phyloP scores from a whole-genome alignment of 2,888 invertebrate genomes.

The Tineola bisselliella region DNA sequence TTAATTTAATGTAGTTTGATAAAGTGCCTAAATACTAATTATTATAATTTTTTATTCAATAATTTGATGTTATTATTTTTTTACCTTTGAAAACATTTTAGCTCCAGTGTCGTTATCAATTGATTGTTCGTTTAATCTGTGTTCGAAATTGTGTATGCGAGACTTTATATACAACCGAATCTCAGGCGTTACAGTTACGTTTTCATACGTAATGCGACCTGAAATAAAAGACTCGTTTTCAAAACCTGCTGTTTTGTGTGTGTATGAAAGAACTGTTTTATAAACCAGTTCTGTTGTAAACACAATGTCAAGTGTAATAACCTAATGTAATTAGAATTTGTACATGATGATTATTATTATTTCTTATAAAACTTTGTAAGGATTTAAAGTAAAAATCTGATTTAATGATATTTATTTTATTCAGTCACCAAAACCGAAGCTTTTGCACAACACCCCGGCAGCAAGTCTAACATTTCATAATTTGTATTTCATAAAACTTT shows the following conservation, averaged over 20 bases:
- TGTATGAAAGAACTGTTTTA: not conserved
- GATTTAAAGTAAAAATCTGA: constrained; percentile 20
- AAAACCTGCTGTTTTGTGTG: not conserved
- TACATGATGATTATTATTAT: not conserved
- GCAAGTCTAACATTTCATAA: constrained; percentile 57
- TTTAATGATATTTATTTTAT: constrained; percentile 44
- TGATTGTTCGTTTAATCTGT: not conserved
- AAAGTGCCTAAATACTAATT: not conserved
- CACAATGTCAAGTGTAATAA: constrained; percentile 4
- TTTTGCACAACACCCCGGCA: constrained; percentile 42
- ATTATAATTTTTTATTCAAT: not conserved
- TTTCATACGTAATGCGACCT: not conserved
- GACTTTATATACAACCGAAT: not conserved
- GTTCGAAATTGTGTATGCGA: not conserved
- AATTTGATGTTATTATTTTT: not conserved
- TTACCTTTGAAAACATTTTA: constrained; percentile 36
- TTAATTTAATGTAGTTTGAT: not conserved
- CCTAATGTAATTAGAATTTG: not conserved
- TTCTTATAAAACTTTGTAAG: not conserved
- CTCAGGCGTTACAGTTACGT: not conserved
- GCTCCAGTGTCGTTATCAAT: constrained; percentile 10
- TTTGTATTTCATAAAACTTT: constrained; percentile 36
- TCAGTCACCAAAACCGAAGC: constrained; percentile 48
- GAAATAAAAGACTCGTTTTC: not conserved
- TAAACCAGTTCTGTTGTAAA: not conserved